Conservation (phyloP, 2,888 invertebrate species). For the Tenthredo amoena region DNA sequence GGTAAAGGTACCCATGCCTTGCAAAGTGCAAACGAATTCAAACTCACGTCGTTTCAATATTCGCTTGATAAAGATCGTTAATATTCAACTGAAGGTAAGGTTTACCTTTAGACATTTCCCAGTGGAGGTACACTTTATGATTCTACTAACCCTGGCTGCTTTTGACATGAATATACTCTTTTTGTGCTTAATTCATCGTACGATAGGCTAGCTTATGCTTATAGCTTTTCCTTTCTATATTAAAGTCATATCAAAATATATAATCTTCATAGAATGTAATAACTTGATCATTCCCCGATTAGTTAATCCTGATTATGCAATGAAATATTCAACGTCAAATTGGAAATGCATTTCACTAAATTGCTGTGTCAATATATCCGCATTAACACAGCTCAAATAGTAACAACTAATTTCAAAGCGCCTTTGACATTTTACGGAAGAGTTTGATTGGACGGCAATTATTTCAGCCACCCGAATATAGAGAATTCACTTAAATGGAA, state of each 20-base stretch:
- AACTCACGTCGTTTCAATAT: slow-evolving; percentile 33
- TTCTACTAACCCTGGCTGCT: neutral
- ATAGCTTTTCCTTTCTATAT: neutral
- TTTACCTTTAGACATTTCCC: slow-evolving; percentile 40
- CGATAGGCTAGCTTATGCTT: neutral
- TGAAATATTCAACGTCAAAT: neutral
- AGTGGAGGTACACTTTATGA: neutral
- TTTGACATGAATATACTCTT: neutral
- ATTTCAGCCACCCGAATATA: neutral
- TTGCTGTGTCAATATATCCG: neutral
- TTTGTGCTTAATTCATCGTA: neutral
- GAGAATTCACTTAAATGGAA: slow-evolving; percentile 31
- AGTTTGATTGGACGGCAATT: slow-evolving; percentile 20
- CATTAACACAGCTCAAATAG: neutral
- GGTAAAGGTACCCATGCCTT: neutral
- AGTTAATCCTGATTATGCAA: neutral
- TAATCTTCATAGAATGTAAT: neutral
- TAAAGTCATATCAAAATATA: neutral
- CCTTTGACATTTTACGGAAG: slow-evolving; percentile 4
- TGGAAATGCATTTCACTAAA: neutral
- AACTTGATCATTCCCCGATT: neutral
- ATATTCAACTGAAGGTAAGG: slow-evolving; percentile 33
- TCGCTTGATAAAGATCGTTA: slow-evolving; percentile 34
- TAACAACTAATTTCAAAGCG: slow-evolving; percentile 13
- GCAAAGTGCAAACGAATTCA: slow-evolving; percentile 34